Evolutionary conservation across 1,140 invertebrate species (phyloP).

Genomic region (Apocrypta bakeri): DNA sequence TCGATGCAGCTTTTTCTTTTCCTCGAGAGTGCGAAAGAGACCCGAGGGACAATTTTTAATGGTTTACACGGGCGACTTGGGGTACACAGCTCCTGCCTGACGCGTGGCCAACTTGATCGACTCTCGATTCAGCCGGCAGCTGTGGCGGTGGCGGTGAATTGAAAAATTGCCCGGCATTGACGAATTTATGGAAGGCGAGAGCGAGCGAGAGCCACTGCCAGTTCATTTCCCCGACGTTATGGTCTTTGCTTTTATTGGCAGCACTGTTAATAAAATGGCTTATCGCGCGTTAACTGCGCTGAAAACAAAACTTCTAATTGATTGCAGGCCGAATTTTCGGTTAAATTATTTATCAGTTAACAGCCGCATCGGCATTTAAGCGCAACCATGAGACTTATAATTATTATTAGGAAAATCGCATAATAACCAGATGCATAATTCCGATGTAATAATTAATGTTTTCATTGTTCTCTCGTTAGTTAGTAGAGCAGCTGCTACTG

Average conservation of each 20-base stretch:
- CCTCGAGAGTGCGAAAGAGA: background rate
- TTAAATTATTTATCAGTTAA: too few species aligned
- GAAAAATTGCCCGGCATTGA: background rate
- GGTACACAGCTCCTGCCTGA: background rate
- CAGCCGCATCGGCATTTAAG: too few species aligned
- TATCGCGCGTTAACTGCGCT: background rate
- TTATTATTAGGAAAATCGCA: background rate
- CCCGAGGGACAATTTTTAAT: conserved; percentile 4
- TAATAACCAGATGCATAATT: background rate
- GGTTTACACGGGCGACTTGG: background rate
- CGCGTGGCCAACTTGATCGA: background rate
- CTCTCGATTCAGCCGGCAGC: background rate
- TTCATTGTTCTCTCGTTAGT: background rate
- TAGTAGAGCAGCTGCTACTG: background rate
- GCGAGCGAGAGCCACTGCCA: background rate
- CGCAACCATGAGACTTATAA: background rate
- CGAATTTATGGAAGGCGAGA: background rate
- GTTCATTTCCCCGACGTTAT: background rate
- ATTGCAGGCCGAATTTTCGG: too few species aligned
- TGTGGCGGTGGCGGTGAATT: background rate
- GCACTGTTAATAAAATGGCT: background rate
- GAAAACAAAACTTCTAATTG: too few species aligned
- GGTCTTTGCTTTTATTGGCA: background rate
- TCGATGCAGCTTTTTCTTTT: background rate
- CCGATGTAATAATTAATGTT: background rate